Evolutionary conservation across 2,797 vertebrate genomes (phyloP).

Genomic region (Eremophila alpestris): DNA sequence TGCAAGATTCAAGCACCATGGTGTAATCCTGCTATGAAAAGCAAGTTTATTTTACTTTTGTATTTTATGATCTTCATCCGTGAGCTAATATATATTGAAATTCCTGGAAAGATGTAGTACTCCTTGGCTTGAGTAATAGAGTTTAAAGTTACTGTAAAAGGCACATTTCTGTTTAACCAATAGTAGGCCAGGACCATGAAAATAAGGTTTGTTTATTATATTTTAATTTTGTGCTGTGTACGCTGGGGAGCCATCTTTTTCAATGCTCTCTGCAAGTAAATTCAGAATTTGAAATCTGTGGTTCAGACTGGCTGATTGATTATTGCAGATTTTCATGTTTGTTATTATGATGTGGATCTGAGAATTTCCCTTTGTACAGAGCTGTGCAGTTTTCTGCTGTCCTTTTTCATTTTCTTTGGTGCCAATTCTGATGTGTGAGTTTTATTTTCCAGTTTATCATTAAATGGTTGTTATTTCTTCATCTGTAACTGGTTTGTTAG

Average conservation of each 20-base stretch:
- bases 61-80: conserved; percentile 5
- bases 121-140: not conserved
- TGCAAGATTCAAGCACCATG: conserved; percentile 14
- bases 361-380: not conserved
- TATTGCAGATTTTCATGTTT: not conserved
- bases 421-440: not conserved
- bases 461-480: not conserved
- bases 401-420: not conserved
- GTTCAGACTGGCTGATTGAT: not conserved
- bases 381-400: not conserved
- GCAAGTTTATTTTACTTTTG: conserved; percentile 44
- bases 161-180: not conserved
- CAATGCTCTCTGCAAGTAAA: not conserved
- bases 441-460: not conserved
- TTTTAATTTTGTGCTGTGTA: not conserved
- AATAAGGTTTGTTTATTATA: not conserved
- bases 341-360: not conserved
- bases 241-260: not conserved
- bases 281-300: not conserved
- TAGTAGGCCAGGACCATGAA: not conserved
- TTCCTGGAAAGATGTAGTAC: not conserved
- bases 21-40: conserved; percentile 39
- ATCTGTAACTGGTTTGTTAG: not conserved
- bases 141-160: conserved; percentile 8
- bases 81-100: conserved; percentile 14